Evolutionary conservation across 2,797 vertebrate genomes (phyloP).

Genomic region (Paratrypauchen microcephalus): DNA sequence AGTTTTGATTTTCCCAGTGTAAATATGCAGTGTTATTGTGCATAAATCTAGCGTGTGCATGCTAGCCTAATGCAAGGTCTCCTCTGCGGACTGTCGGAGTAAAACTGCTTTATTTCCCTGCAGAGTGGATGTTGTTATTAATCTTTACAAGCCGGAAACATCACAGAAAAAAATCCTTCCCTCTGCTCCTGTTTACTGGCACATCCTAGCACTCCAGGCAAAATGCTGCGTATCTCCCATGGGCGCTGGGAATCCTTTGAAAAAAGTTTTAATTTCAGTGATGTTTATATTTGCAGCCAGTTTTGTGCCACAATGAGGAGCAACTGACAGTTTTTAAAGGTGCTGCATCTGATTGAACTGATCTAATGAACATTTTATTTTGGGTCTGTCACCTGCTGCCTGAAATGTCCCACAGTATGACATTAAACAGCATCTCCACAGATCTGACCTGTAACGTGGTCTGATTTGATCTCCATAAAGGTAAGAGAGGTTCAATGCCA

Average conservation of each 20-base stretch:
- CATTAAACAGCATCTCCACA: too few species aligned
- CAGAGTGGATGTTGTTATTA: slow-evolving; percentile 40
- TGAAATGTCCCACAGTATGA: too few species aligned
- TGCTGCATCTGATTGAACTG: too few species aligned
- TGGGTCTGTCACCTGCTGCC: too few species aligned
- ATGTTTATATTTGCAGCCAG: neutral
- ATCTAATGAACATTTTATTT: too few species aligned
- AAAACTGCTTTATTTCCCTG: slow-evolving; percentile 51
- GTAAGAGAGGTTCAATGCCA: too few species aligned
- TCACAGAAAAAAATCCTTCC: slow-evolving; percentile 24
- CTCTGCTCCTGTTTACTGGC: slow-evolving; percentile 7
- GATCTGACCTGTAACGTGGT: too few species aligned
- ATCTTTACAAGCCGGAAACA: slow-evolving; percentile 38
- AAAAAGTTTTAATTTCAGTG: neutral
- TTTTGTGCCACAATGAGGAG: neutral
- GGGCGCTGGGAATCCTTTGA: too few species aligned
- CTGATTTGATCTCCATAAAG: too few species aligned
- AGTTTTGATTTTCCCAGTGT: neutral
- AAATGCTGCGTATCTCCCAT: neutral
- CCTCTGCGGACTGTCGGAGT: slow-evolving; percentile 24
- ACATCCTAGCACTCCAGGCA: neutral
- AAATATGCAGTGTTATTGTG: slow-evolving; percentile 27
- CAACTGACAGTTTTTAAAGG: too few species aligned
- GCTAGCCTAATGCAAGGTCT: slow-evolving; percentile 28
- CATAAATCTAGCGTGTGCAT: slow-evolving; percentile 31